Evolutionary conservation across 2,113 vertebrate species (phyloP).

Genomic region (Caracal caracal): DNA sequence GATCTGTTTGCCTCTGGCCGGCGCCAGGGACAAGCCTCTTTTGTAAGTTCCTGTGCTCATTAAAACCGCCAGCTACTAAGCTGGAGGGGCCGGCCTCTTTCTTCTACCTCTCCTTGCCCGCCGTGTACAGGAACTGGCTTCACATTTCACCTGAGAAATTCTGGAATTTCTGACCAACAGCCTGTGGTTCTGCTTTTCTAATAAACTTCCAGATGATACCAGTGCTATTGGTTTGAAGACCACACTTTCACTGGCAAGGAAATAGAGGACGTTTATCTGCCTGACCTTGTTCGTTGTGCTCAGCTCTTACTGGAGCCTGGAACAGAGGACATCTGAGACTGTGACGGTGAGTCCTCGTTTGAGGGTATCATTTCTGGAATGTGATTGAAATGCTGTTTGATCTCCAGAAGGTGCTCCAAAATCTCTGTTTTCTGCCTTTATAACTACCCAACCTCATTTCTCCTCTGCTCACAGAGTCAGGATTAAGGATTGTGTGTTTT

Average conservation of each 20-base stretch:
- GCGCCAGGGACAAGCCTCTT: accelerated
- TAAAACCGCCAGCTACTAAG: neutral
- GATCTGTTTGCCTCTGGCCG: neutral
- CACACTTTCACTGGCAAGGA: neutral
- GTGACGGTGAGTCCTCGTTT: neutral
- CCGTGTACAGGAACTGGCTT: neutral
- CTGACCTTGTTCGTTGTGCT: neutral
- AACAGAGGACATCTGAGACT: neutral
- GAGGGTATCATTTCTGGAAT: neutral
- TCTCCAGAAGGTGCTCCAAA: neutral
- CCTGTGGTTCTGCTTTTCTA: neutral
- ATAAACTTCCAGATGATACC: neutral
- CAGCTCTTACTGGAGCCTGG: neutral
- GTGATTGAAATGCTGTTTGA: neutral
- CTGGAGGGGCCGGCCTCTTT: neutral
- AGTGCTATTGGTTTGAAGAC: neutral
- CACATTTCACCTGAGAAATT: neutral
- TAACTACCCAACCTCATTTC: neutral
- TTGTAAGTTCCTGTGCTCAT: neutral
- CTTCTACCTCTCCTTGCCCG: neutral
- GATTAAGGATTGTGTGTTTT: neutral
- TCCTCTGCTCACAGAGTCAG: neutral
- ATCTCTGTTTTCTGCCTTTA: neutral
- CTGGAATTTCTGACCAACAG: neutral
- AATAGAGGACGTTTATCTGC: neutral